These are phyloP conservation scores for Prinia subflava DNA, from an alignment of 2,113 vertebrate genomes.

Conservation along the genomic window DNA sequence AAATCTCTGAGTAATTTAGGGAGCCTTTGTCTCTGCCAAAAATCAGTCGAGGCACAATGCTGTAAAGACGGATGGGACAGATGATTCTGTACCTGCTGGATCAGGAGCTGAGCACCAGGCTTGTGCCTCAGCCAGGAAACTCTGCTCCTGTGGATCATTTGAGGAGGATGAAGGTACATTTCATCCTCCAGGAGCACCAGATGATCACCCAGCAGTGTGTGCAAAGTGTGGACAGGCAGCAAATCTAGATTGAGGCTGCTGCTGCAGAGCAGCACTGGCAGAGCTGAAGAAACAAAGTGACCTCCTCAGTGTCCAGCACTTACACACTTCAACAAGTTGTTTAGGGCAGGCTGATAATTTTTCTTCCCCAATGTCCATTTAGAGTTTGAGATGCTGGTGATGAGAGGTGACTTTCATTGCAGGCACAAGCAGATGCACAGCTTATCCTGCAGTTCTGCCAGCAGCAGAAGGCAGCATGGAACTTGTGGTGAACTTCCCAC, in stretches of 20 bases:
- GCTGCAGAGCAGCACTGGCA: neutral
- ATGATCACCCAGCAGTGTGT: neutral
- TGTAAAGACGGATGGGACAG: neutral
- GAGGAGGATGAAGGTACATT: neutral
- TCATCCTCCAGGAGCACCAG: neutral
- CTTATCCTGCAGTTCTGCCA: neutral
- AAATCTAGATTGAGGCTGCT: neutral
- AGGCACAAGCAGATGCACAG: neutral
- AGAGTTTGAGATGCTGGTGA: neutral
- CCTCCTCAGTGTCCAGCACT: neutral
- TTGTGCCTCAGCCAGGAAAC: neutral
- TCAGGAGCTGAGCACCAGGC: neutral
- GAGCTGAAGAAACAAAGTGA: neutral
- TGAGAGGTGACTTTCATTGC: rapidly evolving
- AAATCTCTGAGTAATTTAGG: neutral
- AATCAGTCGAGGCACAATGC: rapidly evolving
- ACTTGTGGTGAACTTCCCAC: slow-evolving; percentile 9
- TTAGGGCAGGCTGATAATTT: neutral
- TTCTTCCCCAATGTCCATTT: neutral
- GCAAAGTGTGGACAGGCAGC: neutral
- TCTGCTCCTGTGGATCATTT: neutral
- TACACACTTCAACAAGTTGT: neutral
- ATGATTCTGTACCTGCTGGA: neutral
- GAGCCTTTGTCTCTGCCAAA: neutral
- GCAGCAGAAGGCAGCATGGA: neutral